phyloP scores from a whole-genome alignment of 1,140 invertebrate species.

The Ostrea denselamellosa region DNA sequence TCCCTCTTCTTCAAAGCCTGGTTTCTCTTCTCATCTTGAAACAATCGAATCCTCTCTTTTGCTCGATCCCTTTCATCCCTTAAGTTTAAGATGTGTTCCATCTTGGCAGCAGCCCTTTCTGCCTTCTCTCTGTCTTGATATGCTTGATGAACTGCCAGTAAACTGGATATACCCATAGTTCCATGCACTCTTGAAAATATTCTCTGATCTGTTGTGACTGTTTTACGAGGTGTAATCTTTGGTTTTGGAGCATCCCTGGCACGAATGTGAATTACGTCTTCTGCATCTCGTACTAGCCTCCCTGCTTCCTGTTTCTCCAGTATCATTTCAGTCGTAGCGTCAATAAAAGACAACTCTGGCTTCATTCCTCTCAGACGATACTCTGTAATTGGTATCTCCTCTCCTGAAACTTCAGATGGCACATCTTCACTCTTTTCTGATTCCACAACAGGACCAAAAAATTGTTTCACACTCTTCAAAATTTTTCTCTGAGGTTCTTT shows the following conservation, averaged over 20 bases:
- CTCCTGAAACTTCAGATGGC: slow-evolving; percentile 52
- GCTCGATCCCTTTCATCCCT: slow-evolving; percentile 71
- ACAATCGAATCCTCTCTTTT: slow-evolving; percentile 71
- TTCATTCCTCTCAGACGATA: slow-evolving; percentile 72
- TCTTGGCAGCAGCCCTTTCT: slow-evolving; percentile 70
- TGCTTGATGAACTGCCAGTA: slow-evolving; percentile 77
- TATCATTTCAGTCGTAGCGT: slow-evolving; percentile 74
- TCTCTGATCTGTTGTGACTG: slow-evolving; percentile 68
- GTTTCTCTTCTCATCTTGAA: slow-evolving; percentile 71
- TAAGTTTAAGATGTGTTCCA: slow-evolving; percentile 72
- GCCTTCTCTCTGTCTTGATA: slow-evolving; percentile 75
- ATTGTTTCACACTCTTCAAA: slow-evolving; percentile 73
- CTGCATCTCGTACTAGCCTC: slow-evolving; percentile 68
- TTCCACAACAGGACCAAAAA: slow-evolving; percentile 74
- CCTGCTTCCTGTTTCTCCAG: slow-evolving; percentile 70
- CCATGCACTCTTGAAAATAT: slow-evolving; percentile 73
- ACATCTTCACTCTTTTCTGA: slow-evolving; percentile 51
- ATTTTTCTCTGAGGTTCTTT: slow-evolving; percentile 54
- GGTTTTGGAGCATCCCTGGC: slow-evolving; percentile 58
- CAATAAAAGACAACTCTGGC: slow-evolving; percentile 64
- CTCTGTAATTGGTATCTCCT: slow-evolving; percentile 66
- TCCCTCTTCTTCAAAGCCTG: slow-evolving; percentile 67
- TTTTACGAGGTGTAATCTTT: slow-evolving; percentile 57
- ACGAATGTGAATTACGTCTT: slow-evolving; percentile 66
- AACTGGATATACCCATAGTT: slow-evolving; percentile 76